phyloP scores from a whole-genome alignment of 2,113 vertebrate genomes.

The Hippocampus zosterae region DNA sequence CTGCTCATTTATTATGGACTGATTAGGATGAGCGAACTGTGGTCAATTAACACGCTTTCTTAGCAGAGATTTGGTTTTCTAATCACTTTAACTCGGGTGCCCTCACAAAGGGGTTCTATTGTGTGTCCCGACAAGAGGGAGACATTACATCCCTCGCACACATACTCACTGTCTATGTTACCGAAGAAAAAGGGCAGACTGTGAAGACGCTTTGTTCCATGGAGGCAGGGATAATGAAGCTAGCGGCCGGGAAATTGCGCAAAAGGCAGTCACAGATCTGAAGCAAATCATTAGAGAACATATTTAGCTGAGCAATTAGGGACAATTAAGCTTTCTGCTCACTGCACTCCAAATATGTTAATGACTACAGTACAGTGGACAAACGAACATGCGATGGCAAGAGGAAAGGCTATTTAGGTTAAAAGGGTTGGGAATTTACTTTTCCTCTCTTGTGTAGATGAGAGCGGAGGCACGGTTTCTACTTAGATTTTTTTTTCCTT shows the following conservation, averaged over 20 bases:
- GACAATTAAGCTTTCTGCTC: constrained; percentile 89
- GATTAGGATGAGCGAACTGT: constrained; percentile 67
- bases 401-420: constrained; percentile 73
- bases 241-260: constrained; percentile 79
- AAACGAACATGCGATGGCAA: constrained; percentile 73
- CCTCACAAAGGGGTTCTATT: constrained; percentile 75
- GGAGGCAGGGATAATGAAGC: constrained; percentile 80
- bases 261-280: constrained; percentile 81
- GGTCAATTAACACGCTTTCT: constrained; percentile 79
- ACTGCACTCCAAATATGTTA: constrained; percentile 84
- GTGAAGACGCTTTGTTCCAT: constrained; percentile 81
- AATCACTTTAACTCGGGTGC: constrained; percentile 75
- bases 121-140: constrained; percentile 64
- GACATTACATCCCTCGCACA: constrained; percentile 65
- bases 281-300: constrained; percentile 82
- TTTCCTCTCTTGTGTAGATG: constrained; percentile 30
- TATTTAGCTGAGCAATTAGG: constrained; percentile 87
- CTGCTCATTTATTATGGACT: constrained; percentile 64
- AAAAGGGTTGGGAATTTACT: constrained; percentile 63
- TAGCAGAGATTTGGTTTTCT: constrained; percentile 76
- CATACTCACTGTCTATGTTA: constrained; percentile 68
- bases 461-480: constrained; percentile 45
- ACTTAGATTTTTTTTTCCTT: constrained; percentile 49
- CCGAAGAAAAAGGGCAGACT: constrained; percentile 60
- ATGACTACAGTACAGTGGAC: constrained; percentile 77